Evolutionary conservation across 2,888 invertebrate genomes (phyloP).

Genomic region (Druceiella hillmani): DNA sequence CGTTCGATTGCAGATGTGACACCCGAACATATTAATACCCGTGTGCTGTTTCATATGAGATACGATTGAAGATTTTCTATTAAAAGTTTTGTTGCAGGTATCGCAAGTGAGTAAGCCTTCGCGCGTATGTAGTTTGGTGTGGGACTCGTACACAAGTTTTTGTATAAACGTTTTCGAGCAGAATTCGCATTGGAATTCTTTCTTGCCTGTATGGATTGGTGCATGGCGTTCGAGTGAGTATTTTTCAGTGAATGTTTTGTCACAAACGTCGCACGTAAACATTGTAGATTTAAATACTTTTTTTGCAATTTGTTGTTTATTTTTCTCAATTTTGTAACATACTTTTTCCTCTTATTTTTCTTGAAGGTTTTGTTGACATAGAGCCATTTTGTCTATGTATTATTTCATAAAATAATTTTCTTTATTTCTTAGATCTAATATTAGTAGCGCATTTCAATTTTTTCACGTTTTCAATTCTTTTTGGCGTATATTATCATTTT

Average conservation of each 20-base stretch:
- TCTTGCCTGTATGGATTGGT: conserved; percentile 4
- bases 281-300: too few relatives aligned
- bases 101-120: conserved; percentile 1
- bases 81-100: neutral
- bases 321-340: too few relatives aligned
- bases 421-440: too few relatives aligned
- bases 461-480: too few relatives aligned
- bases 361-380: too few relatives aligned
- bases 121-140: conserved; percentile 5
- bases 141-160: conserved; percentile 13
- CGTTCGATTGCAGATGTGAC: neutral
- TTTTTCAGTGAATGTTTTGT: conserved; percentile 15
- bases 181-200: conserved; percentile 14
- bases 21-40: neutral
- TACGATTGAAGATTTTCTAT: neutral
- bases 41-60: neutral
- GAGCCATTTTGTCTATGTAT: too few relatives aligned
- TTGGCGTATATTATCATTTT: too few relatives aligned
- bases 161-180: conserved; percentile 17
- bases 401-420: too few relatives aligned
- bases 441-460: too few relatives aligned
- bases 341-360: too few relatives aligned
- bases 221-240: conserved; percentile 13
- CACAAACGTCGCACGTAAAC: conserved; percentile 12
- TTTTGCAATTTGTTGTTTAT: too few relatives aligned